phyloP scores from a whole-genome alignment of 2,797 vertebrate species.

The Lacerta agilis region DNA sequence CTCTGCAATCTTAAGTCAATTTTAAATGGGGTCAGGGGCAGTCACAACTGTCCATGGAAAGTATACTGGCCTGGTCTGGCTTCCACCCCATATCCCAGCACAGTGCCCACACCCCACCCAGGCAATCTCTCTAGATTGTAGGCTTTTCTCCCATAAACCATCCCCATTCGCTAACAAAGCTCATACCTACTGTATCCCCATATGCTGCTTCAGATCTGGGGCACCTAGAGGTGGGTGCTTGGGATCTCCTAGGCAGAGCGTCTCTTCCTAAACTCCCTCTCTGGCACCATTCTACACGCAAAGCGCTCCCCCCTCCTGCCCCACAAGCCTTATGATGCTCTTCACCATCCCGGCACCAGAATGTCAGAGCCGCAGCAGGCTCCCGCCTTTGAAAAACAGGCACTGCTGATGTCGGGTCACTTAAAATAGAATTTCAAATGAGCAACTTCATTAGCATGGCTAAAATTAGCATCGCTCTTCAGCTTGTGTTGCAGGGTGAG shows the following conservation, averaged over 20 bases:
- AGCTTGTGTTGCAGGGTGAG: constrained; percentile 7
- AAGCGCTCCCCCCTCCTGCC: too few relatives aligned
- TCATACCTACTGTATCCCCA: not conserved
- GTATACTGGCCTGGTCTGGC: too few relatives aligned
- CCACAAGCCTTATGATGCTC: too few relatives aligned
- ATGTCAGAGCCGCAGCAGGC: not conserved
- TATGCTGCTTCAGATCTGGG: not conserved
- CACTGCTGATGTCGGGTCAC: constrained; percentile 72
- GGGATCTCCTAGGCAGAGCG: not conserved
- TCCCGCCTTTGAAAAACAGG: constrained; percentile 55
- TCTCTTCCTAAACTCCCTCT: not conserved
- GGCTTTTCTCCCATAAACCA: not conserved
- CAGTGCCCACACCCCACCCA: not conserved
- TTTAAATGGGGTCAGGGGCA: not conserved
- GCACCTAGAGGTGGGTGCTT: not conserved
- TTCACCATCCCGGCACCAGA: accelerated
- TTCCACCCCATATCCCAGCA: not conserved
- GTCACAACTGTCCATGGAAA: not conserved
- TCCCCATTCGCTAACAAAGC: not conserved
- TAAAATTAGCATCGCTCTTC: constrained; percentile 73
- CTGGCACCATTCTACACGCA: not conserved
- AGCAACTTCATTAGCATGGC: constrained; percentile 73
- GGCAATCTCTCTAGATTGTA: not conserved
- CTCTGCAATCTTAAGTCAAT: not conserved
- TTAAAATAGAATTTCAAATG: constrained; percentile 74